phyloP scores from a whole-genome alignment of 2,113 vertebrate genomes.

The Sceloporus tristichus region DNA sequence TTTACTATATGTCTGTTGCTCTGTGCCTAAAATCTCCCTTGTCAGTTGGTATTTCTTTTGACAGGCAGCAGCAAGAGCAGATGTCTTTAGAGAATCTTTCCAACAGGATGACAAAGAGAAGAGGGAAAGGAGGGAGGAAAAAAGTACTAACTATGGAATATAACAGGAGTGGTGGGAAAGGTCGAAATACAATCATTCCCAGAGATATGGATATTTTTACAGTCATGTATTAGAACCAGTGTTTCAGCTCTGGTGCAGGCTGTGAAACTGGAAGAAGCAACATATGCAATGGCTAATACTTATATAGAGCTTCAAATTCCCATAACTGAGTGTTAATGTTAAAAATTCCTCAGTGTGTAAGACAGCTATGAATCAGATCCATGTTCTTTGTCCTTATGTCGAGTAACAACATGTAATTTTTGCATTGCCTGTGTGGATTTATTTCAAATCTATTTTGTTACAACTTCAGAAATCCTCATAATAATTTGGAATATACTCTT shows the following conservation, averaged over 20 bases:
- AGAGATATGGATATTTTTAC: background rate
- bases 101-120: background rate
- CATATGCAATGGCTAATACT: background rate
- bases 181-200: background rate
- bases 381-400: background rate
- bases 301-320: background rate
- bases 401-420: background rate
- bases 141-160: background rate
- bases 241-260: background rate
- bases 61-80: background rate
- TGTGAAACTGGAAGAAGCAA: background rate
- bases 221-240: background rate
- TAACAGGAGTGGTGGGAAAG: background rate
- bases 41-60: background rate
- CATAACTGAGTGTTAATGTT: background rate
- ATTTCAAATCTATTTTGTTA: constrained; percentile 12
- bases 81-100: background rate
- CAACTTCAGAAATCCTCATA: background rate
- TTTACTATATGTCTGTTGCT: no score
- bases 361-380: background rate
- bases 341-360: background rate
- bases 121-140: background rate
- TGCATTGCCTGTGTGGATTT: background rate
- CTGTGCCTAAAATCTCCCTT: no score
- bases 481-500: background rate